Base-by-base conservation (phyloP, 2,113 vertebrate genomes). In the Danio rerio region DNA sequence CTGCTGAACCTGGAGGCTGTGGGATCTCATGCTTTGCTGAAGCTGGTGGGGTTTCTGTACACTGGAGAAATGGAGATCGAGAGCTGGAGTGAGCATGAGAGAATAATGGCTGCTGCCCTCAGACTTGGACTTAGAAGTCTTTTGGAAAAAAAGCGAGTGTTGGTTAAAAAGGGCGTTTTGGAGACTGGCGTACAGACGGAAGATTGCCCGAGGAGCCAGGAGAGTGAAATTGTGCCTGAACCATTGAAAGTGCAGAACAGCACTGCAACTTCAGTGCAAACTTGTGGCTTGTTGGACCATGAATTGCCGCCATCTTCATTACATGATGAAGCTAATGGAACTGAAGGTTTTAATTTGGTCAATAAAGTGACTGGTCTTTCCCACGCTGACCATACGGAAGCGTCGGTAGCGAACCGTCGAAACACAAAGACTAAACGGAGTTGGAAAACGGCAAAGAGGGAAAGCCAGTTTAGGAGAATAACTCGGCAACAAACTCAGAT, bases 21-120 rank as follows among this genome's bases (percentile, higher is more conserved):
- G 55, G 94, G 91, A 75, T 92, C 95, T 0, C 55, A 89, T 86
- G 93, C 88, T 0, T 90, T 97, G 78, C 90, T 96, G 78, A 96
- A 96, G 83, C 88, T 97, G 21, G 94, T 98, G 12, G 89, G 84
- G 43, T 95, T 97, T 63, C 86, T 98, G 1, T 98, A 97, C 79
- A 95, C 96, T 0, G 96, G 96, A 0, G 91, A 95, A 86, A 89
- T 97, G 89, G 94, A 94, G 79, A 88, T 90, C 2, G 92, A 91
- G 2, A 92, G 94, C 0, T 40, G 40, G 10, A 80, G 86, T 0
- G 95, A 97, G 84, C 91, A 88, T 56, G 91, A 91, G 2, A 95
- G 97, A 4, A 90, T 97, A 53, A 89, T 96, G 84, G 92, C 91
- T 0, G 93, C 93, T 0, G 96, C 95, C 7, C 90, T 88, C 69